Percentiles rank a stretch among this genome's conserved stretches.
Evolutionary conservation across 2,888 invertebrate genomes (phyloP).

Genomic region (Muscina levida): DNA sequence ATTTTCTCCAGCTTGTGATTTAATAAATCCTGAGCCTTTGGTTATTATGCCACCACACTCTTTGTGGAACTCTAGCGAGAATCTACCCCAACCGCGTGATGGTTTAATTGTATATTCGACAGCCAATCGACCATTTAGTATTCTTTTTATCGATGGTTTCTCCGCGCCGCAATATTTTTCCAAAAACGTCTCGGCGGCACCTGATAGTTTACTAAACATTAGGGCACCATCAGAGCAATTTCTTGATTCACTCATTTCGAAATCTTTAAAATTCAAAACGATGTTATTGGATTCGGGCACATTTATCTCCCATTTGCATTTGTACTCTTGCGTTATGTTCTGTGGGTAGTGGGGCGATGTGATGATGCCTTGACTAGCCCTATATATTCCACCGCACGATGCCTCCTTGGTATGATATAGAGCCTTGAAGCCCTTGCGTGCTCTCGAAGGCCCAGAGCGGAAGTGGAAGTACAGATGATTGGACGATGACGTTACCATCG

Average conservation of each 20-base stretch:
- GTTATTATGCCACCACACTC: slow-evolving; percentile 70
- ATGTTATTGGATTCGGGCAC: slow-evolving; percentile 81
- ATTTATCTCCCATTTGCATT: slow-evolving; percentile 89
- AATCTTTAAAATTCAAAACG: slow-evolving; percentile 64
- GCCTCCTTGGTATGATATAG: slow-evolving; percentile 81
- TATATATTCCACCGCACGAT: slow-evolving; percentile 89
- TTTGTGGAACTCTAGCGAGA: slow-evolving; percentile 69
- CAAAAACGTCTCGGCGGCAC: slow-evolving; percentile 80
- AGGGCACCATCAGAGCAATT: slow-evolving; percentile 84
- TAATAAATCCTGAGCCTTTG: slow-evolving; percentile 68
- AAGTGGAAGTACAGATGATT: slow-evolving; percentile 87
- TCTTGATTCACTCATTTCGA: slow-evolving; percentile 78
- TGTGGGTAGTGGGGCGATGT: slow-evolving; percentile 92
- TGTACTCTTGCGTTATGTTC: slow-evolving; percentile 82
- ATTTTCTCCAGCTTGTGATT: slow-evolving; percentile 68
- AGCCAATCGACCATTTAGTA: slow-evolving; percentile 83
- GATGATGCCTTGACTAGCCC: slow-evolving; percentile 84
- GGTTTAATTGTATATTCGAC: slow-evolving; percentile 84
- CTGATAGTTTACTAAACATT: slow-evolving; percentile 74
- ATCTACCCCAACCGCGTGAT: slow-evolving; percentile 72
- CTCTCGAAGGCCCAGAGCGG: slow-evolving; percentile 81
- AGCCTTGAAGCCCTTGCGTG: slow-evolving; percentile 85
- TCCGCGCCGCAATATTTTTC: slow-evolving; percentile 82
- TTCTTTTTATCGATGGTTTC: slow-evolving; percentile 75
- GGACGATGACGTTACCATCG: slow-evolving; percentile 84